Conservation (phyloP, 2,113 vertebrate genomes). For the Physeter macrocephalus region DNA sequence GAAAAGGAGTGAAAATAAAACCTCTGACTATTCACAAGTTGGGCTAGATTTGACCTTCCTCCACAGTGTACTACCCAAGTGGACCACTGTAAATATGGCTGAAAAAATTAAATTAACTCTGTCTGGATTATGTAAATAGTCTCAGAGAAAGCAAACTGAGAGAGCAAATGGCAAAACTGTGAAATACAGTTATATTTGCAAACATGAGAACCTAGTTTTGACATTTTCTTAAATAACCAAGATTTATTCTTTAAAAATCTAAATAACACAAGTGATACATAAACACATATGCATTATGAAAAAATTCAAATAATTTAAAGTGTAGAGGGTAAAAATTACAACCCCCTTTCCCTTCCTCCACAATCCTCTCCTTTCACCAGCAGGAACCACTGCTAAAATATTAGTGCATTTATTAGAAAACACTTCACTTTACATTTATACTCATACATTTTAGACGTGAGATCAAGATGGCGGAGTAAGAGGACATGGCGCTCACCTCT, state of each 20-base stretch:
- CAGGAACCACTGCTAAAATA: not conserved
- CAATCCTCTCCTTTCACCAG: not conserved
- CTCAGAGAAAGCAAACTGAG: conserved; percentile 6
- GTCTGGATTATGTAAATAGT: conserved; percentile 29
- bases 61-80: not conserved
- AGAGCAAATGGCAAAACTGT: conserved; percentile 32
- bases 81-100: not conserved
- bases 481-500: not conserved
- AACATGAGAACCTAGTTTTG: conserved; percentile 38
- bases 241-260: conserved; percentile 41
- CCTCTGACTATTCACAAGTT: not conserved
- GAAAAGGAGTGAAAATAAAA: not conserved
- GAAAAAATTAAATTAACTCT: conserved; percentile 8
- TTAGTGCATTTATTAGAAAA: not conserved
- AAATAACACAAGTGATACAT: conserved; percentile 39
- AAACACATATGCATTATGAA: conserved; percentile 43
- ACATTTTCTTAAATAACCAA: conserved; percentile 48
- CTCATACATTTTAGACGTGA: not conserved
- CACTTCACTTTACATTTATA: not conserved
- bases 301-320: conserved; percentile 22
- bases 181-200: conserved; percentile 35
- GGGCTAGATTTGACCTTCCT: not conserved
- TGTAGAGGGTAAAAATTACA: not conserved
- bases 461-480: not conserved
- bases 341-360: not conserved